A percentile compares a stretch with the other conserved stretches of the same genome.
phyloP scores from a whole-genome alignment of 2,113 vertebrate species.

The Lichenostomus cassidix region DNA sequence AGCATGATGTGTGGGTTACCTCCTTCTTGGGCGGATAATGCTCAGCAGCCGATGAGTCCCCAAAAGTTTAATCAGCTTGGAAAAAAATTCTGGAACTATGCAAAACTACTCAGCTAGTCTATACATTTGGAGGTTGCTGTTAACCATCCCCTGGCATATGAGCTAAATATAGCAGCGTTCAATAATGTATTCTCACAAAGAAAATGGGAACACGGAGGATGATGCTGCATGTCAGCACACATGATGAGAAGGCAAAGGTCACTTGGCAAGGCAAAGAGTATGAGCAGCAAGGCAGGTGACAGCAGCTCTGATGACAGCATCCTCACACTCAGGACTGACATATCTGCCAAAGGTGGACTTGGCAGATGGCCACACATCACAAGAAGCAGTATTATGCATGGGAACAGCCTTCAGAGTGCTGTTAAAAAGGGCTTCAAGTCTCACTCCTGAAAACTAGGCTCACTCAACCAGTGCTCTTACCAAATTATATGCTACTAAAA shows the following conservation, averaged over 20 bases:
- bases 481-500: background rate
- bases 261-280: background rate
- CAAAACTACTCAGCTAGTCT: background rate
- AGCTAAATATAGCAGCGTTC: background rate
- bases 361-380: background rate
- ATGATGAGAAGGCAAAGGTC: background rate
- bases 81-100: conserved; percentile 5
- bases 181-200: conserved; percentile 5
- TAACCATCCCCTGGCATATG: background rate
- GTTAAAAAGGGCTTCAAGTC: background rate
- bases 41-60: background rate
- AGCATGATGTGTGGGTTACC: background rate
- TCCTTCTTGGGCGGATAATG: background rate
- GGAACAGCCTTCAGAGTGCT: background rate
- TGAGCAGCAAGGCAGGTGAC: background rate
- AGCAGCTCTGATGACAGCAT: background rate
- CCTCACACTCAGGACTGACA: background rate
- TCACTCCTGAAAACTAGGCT: background rate
- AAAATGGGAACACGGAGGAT: background rate
- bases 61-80: background rate
- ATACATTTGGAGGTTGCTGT: background rate
- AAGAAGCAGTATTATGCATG: background rate
- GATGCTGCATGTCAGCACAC: background rate
- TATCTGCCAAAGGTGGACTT: background rate
- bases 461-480: background rate